Percentiles rank a stretch among this genome's conserved stretches.
These are phyloP conservation scores for Thunnus albacares DNA, from an alignment of 2,797 vertebrate genomes.

Conservation along the genomic window DNA sequence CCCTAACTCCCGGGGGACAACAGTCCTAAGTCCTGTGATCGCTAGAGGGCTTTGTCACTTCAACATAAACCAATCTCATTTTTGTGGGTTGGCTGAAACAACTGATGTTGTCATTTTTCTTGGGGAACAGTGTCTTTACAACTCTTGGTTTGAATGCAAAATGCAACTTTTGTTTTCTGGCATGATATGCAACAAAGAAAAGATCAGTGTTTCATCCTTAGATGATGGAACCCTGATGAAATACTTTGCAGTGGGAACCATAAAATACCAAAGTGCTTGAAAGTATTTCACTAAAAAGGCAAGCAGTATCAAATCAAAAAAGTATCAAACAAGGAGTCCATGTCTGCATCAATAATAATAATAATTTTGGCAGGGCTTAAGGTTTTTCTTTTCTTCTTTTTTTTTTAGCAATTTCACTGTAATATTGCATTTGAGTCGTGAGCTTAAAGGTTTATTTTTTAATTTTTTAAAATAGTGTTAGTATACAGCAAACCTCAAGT, in stretches of 20 bases:
- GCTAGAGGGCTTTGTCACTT: neutral
- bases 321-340: neutral
- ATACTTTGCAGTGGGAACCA: constrained; percentile 6
- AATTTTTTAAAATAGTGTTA: neutral
- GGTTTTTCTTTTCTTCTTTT: neutral
- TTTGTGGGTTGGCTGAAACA: too few relatives aligned
- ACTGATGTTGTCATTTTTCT: neutral
- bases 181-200: constrained; percentile 6
- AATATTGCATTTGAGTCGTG: neutral
- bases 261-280: constrained; percentile 11
- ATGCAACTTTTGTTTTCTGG: neutral
- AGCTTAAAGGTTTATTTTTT: neutral
- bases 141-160: neutral
- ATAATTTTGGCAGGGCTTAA: too few relatives aligned
- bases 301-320: neutral
- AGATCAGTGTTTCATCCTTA: neutral
- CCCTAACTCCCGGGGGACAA: too few relatives aligned
- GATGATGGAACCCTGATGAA: constrained; percentile 44
- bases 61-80: too few relatives aligned
- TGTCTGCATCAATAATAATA: neutral
- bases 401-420: neutral
- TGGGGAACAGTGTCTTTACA: neutral
- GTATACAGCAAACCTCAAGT: neutral
- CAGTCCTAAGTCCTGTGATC: too few relatives aligned
- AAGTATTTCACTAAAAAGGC: neutral